phyloP scores from a whole-genome alignment of 1,140 invertebrate genomes.

The Laupala kohalensis region DNA sequence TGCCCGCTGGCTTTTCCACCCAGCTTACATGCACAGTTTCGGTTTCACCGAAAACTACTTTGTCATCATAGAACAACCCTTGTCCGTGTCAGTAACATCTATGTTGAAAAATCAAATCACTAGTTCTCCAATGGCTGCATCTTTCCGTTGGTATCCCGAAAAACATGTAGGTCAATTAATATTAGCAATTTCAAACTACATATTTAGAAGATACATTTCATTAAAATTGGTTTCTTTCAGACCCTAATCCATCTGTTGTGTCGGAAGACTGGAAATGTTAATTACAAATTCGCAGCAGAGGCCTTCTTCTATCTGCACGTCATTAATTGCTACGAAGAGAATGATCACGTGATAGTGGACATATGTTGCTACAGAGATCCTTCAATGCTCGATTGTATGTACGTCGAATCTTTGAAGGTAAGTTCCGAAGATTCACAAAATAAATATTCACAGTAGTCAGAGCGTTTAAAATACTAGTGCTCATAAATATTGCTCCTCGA shows the following conservation, averaged over 20 bases:
- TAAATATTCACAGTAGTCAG: no score
- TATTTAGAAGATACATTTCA: neutral
- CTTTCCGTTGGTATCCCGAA: constrained; percentile 57
- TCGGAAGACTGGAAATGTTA: constrained; percentile 41
- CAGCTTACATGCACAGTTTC: constrained; percentile 82
- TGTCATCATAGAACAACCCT: constrained; percentile 70
- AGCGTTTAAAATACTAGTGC: no score
- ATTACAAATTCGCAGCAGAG: constrained; percentile 48
- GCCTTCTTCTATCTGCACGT: constrained; percentile 78
- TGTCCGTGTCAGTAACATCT: constrained; percentile 49
- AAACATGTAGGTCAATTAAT: constrained; percentile 38
- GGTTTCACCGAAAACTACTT: constrained; percentile 72
- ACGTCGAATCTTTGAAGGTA: constrained; percentile 63
- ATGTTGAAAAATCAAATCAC: constrained; percentile 41
- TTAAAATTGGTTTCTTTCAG: constrained; percentile 30
- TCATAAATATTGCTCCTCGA: no score
- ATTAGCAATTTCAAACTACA: neutral
- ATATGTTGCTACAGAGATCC: constrained; percentile 72
- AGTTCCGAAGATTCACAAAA: constrained; percentile 11
- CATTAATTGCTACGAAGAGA: constrained; percentile 70
- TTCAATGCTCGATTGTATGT: constrained; percentile 74
- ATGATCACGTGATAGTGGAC: constrained; percentile 43
- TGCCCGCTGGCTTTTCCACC: constrained; percentile 58
- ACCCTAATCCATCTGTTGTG: constrained; percentile 62
- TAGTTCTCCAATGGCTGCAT: constrained; percentile 44